Base-by-base conservation (phyloP, 2,888 invertebrate genomes). In the Plusia festucae region DNA sequence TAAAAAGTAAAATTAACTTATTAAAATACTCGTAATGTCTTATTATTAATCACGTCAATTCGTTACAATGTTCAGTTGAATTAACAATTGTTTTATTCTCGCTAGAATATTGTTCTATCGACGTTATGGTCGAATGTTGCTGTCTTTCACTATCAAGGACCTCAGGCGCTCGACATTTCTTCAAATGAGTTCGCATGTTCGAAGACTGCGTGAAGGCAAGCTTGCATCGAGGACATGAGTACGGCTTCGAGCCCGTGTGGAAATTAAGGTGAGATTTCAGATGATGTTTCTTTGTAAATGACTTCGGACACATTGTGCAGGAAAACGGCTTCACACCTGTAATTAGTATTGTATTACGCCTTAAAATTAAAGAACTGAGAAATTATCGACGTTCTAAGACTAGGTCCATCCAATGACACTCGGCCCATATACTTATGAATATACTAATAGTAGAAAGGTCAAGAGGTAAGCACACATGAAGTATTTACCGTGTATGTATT, bases 211-310 rank as follows among this genome's bases (percentile, higher is more conserved):
- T 97, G 87, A 98, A 98, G 13, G 97, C 96, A 46, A 98, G 95
- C 15, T 96, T 96, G 87, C 98, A 98, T 1, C 90, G 88, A 0
- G 94, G 93, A 63, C 94, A 93, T 0, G 92, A 88, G 86, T 98
- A 98, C 0, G 98, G 98, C 84, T 98, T 97, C 60, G 97, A 96
- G 0, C 98, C 98, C 0, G 97, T 97, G 88, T 98, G 98, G 86
- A 97, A 98, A 89, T 98, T 98, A 84, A 98, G 95, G 87, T 98
- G 98, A 0, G 98, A 97, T 90, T 98, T 97, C 52, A 98, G 93
- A 82, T 98, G 98, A 83, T 98, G 98, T 79, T 98, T 98, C 92
- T 98, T 98, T 49, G 98, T 98, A 89, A 98, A 98, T 8, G 97
- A 97, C 85, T 98, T 98, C 9, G 96, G 94, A 79, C 97, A 97